Base-by-base conservation (phyloP, 2,888 invertebrate genomes). In the Tholera decimalis region DNA sequence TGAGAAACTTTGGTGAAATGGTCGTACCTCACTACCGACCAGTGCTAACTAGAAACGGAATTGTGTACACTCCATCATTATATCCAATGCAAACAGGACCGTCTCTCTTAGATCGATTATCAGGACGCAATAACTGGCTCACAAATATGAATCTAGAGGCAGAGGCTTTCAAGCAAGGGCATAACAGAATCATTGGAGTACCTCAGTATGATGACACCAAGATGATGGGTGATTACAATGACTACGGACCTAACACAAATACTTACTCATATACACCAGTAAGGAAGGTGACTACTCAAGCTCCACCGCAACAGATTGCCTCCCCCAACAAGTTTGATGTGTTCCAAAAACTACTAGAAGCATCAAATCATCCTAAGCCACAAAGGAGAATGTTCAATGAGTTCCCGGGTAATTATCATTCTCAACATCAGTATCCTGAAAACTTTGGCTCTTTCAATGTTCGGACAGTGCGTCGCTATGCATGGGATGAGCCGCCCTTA, bases 21-120 rank as follows among this genome's bases (percentile, higher is more conserved):
- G 33, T 68, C 20, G 41, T 71, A n/a, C 79, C 79, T 13, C 77
- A 43, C 7, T 71, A 57, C 30, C 62, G 71, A 11, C 74, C 80
- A 20, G 65, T 71, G n/a, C 50, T 77, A 24, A 80, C 79, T 26
- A 74, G 79, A 77, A 61, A 3, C 46, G 74, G 80, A 47, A 44
- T 79, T 15, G 51, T 79, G 1, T 74, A 56, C 43, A 63, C 60
- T 24, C 80, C 77, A 0, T 53, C 49, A 8, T 46, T 80, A 46
- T 71, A 55, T 18, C 56, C 79, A 7, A 47, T 79, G 7, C 71
- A 71, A 33, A 55, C 67, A 7, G 56, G 67, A 6, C 0, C 62
- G 18, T 71, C 77, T 2, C 26, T 77, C 4, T 30, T 77, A 18
- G 67, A 74, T 2, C 54, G 62, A 18, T 39, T 74, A 11, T 35